A percentile compares a stretch with the other conserved stretches of the same genome.
phyloP scores from a whole-genome alignment of 1,140 invertebrate species.

The Diabrotica virgifera region DNA sequence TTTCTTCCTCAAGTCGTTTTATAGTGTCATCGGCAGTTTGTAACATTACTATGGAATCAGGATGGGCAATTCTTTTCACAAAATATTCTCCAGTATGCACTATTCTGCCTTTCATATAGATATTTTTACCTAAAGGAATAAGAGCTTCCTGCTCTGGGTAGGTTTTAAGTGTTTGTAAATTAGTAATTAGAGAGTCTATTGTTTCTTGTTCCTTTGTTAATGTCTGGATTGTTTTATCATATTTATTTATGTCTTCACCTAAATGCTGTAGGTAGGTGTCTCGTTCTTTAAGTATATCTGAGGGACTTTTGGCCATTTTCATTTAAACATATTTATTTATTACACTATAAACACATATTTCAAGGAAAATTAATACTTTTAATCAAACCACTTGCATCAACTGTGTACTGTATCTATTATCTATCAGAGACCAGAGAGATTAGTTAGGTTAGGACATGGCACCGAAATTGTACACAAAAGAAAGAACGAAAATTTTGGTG shows the following conservation, averaged over 20 bases:
- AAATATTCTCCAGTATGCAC: slow-evolving; percentile 39
- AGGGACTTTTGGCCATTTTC: neutral
- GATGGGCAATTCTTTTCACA: slow-evolving; percentile 29
- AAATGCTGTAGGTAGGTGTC: slow-evolving; percentile 28
- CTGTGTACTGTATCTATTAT: too few species aligned
- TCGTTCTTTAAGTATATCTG: neutral
- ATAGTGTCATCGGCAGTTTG: slow-evolving; percentile 34
- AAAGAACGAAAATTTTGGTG: too few species aligned
- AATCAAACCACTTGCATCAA: too few species aligned
- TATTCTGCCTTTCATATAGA: slow-evolving; percentile 35
- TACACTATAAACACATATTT: too few species aligned
- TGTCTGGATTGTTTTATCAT: slow-evolving; percentile 18
- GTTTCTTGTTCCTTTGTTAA: slow-evolving; percentile 20
- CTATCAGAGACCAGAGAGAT: too few species aligned
- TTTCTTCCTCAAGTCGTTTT: slow-evolving; percentile 22
- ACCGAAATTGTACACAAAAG: too few species aligned
- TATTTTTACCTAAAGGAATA: slow-evolving; percentile 35
- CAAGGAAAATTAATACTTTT: too few species aligned
- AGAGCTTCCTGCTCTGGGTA: slow-evolving; percentile 33
- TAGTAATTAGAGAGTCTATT: slow-evolving; percentile 24
- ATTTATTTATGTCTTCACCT: slow-evolving; percentile 31
- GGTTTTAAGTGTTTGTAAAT: slow-evolving; percentile 27
- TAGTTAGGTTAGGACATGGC: too few species aligned
- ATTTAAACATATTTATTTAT: too few species aligned
- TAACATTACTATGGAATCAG: slow-evolving; percentile 30